Base-by-base conservation (phyloP, 1,140 invertebrate genomes). In the Wiebesia pumilae region DNA sequence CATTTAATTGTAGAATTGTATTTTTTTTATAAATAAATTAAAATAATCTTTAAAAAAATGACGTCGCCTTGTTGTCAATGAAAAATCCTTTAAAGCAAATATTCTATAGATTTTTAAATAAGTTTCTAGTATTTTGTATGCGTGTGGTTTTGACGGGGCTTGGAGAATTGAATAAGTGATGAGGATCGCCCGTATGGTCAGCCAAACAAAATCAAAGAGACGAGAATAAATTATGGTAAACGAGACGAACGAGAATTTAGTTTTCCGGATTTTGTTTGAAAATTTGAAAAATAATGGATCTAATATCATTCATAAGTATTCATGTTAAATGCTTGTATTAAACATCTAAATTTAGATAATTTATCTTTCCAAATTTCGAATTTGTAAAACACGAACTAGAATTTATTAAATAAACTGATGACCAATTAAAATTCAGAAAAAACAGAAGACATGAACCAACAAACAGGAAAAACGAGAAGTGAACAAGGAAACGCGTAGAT, bases 121-220 rank as follows among this genome's bases (percentile, higher is more conserved):
- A 43, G 47, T 47, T 75, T 75, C 40, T 47, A 27, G 79, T 81
- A 65, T 71, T 71, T 73, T 9, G 19, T 21, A 16, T 6, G 21
- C n/a, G 24, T 30, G 30, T 81, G 6, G 47, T 54, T 83, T 33
- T 35, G n/a, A n/a, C 62, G 62, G 35, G 27, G 0, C 30, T n/a
- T 47, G 30, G n/a, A 35, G 14, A 47, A 51, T 33, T 33, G 43
- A 73, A 82, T 82, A 71, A 73, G 81, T 82, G 67, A 54, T 82
- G 65, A 71, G 30, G 33, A 43, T 82, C 81, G 27, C 4, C 35
- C 27, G 14, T 69, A 33, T 33, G 65, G 65, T 82, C 81, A 82
- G 81, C 81, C 81, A 2, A 10, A 35, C 79, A n/a, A 38, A 47
- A 40, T 47, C 40, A 24, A 77, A 24, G 16, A 40, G 73, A 77